These are phyloP conservation scores for Tipula vernalis DNA, from an alignment of 2,888 invertebrate genomes.

Conservation along the genomic window DNA sequence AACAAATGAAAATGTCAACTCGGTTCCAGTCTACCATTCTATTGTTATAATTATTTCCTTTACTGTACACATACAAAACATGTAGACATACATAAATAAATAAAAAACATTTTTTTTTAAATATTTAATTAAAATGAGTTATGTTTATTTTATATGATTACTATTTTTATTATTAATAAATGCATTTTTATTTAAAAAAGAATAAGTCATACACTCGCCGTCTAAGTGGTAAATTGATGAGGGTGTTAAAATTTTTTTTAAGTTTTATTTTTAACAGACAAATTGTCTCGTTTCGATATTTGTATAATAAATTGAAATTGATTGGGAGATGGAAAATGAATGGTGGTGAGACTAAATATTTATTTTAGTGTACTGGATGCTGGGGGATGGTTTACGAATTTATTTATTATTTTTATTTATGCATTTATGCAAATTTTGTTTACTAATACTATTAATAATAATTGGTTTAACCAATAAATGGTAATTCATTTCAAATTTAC, in stretches of 20 bases:
- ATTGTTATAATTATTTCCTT: not conserved
- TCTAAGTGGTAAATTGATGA: not conserved
- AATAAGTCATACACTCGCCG: not conserved
- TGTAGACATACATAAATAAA: not conserved
- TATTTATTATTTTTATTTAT: not conserved
- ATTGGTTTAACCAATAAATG: no score
- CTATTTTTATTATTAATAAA: not conserved
- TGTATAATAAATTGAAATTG: not conserved
- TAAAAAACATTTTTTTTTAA: not conserved
- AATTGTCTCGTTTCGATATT: not conserved
- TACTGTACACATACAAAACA: not conserved
- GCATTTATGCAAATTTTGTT: no score
- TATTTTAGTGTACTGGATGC: not conserved
- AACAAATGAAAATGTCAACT: not conserved
- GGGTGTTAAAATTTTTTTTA: not conserved
- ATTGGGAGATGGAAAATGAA: not conserved
- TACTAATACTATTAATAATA: no score
- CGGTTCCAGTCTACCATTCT: no score
- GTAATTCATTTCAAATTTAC: no score
- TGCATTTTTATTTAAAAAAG: not conserved
- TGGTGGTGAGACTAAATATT: constrained; percentile 9
- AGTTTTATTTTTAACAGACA: not conserved
- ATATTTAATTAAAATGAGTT: constrained; percentile 4
- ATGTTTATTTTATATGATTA: not conserved
- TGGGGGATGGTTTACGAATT: not conserved